Percentiles rank a stretch among this genome's conserved stretches.
phyloP scores from a whole-genome alignment of 1,140 invertebrate species.

The Pantala flavescens region DNA sequence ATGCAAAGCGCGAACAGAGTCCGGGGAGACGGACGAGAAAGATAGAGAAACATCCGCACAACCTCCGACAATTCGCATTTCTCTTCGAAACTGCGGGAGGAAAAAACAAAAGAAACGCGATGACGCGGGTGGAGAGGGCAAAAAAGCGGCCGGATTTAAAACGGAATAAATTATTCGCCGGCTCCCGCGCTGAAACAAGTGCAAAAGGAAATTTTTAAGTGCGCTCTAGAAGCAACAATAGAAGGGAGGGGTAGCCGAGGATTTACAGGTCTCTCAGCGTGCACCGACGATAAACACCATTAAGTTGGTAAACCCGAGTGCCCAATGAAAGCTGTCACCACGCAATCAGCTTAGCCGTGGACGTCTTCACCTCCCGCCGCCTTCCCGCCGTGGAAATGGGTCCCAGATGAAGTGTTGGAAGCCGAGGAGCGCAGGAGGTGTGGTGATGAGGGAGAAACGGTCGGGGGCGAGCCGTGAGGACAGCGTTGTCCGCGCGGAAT shows the following conservation, averaged over 20 bases:
- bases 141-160: too few species aligned
- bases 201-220: too few species aligned
- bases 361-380: background rate
- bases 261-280: background rate
- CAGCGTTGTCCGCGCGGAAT: background rate
- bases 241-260: background rate
- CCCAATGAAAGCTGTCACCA: constrained; percentile 7
- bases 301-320: constrained; percentile 1
- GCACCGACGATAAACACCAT: background rate
- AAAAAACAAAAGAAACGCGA: too few species aligned
- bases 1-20: too few species aligned
- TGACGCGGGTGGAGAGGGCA: too few species aligned
- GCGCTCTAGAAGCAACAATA: too few species aligned
- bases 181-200: too few species aligned
- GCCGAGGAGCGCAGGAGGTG: background rate
- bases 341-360: background rate
- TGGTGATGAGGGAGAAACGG: background rate
- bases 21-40: too few species aligned
- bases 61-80: too few species aligned
- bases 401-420: background rate
- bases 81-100: too few species aligned
- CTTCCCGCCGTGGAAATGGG: background rate
- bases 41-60: too few species aligned
- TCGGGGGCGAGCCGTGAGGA: background rate
- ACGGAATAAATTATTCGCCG: too few species aligned